Evolutionary conservation across 2,797 vertebrate genomes (phyloP), one percentile per base, ranked within the genome.

Genomic region (Darevskia nairensis): DNA sequence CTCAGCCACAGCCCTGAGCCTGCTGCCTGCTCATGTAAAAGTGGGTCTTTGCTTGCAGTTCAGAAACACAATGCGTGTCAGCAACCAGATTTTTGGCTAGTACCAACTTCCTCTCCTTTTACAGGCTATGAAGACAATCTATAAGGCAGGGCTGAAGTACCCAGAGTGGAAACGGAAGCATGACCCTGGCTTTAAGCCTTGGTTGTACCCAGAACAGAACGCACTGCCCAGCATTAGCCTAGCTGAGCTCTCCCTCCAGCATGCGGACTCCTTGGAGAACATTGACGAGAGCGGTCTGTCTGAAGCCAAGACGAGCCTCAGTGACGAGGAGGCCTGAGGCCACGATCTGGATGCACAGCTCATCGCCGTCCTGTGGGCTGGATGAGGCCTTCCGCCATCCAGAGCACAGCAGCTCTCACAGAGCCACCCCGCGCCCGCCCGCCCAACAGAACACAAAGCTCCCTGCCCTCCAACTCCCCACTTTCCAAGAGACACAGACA

Each of bases 111-210:
- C 41, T 89, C 15, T 92, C 44, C 59, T 64, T 27, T 29, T 83
- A 0, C 92, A 98, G 98, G 98, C 97, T 0, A 98, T 98, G 98
- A 98, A 97, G 94, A 98, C 98, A 95, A 97, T 98, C 95, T 97
- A 98, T 97, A 98, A 98, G 92, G 98, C 98, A 0, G 98, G 98
- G 7, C 92, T 97, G 91, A 98, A 98, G 94, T 98, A 98, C 46
- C 97, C 97, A 0, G 97, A 98, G 91, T 98, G 97, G 98, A 98
- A 98, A 91, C 95, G 96, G 68, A 97, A 97, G 88, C 98, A 98
- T 66, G 94, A 97, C 72, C 97, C 97, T 0, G 86, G 80, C 32
- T 95, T 97, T 93, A 98, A 98, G 95, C 98, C 97, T 0, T 98
- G 98, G 97, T 95, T 98, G 91, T 98, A 96, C 82, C 97, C 98